Base-by-base conservation (phyloP, 2,113 vertebrate species). In the Trematocara stigmaticum region DNA sequence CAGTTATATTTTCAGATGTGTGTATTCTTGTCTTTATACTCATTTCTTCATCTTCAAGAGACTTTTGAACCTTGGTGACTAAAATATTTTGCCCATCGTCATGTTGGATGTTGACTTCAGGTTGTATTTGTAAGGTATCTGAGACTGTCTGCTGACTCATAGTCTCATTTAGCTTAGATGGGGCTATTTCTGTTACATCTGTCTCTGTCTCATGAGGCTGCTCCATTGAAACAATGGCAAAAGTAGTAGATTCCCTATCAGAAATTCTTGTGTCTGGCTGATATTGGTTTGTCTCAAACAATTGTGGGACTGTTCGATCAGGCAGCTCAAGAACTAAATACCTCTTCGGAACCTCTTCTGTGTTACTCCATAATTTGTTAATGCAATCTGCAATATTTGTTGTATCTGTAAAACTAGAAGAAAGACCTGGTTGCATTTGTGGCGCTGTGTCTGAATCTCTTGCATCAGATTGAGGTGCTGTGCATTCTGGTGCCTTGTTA, bases 271-370 rank as follows among this genome's bases (percentile, higher is more conserved):
- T 78, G 10, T 79, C 69, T 29, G 66, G 11, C 18, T 81, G 81
- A 18, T 78, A n/a, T 13, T 13, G 51, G 20, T 26, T 55, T 61
- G 7, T 45, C 23, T 88, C 81, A 55, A 4, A n/a, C 38, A 78
- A 78, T 11, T 76, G 8, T 15, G 29, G 42, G 47, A 83, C 12
- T 61, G 31, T 12, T 6, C 0, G 2, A 6, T 64, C 87, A 53
- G 81, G 90, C 10, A 87, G 18, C 53, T 96, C 92, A 5, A 95
- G 84, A 38, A 94, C 74, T 23, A 95, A 13, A 61, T 92, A 93
- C 82, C 91, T 87, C 10, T 5, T 88, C 35, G 94, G 79, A 12
- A 20, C 53, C n/a, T 95, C 92, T 55, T 18, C 23, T 9, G 81
- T 78, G 6, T 87, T 52, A 26, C 86, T 85, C 61, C 31, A 80